Evolutionary conservation across 1,140 invertebrate genomes (phyloP).

Genomic region (Polypedilum pembai): DNA sequence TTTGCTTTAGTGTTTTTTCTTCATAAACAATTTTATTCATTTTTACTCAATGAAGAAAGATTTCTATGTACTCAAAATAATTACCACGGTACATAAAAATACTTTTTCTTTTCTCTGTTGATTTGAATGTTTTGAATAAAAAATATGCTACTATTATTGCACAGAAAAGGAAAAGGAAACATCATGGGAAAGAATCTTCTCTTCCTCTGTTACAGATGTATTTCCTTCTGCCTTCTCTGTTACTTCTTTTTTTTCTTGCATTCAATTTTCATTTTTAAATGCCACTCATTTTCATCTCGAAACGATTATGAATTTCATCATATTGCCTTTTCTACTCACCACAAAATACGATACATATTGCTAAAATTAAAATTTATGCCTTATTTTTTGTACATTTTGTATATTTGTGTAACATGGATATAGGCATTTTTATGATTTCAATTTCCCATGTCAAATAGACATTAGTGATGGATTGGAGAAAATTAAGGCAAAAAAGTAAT

Average conservation of each 20-base stretch:
- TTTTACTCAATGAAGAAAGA: no score
- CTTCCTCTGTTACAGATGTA: slow-evolving; percentile 1
- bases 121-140: no score
- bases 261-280: background rate
- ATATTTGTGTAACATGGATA: background rate
- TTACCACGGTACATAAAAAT: no score
- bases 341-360: background rate
- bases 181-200: slow-evolving; percentile 20
- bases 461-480: background rate
- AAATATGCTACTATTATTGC: no score
- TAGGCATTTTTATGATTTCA: background rate
- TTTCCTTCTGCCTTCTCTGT: background rate
- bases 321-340: background rate
- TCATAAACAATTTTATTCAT: no score
- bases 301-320: slow-evolving; percentile 1
- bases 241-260: background rate
- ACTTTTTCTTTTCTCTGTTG: no score
- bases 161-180: slow-evolving; percentile 14
- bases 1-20: no score
- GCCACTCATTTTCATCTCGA: background rate
- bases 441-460: background rate
- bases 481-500: background rate
- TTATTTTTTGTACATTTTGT: background rate
- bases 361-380: background rate
- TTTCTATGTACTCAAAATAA: no score